Conservation (phyloP, 2,113 vertebrate species). For the Etheostoma cragini region DNA sequence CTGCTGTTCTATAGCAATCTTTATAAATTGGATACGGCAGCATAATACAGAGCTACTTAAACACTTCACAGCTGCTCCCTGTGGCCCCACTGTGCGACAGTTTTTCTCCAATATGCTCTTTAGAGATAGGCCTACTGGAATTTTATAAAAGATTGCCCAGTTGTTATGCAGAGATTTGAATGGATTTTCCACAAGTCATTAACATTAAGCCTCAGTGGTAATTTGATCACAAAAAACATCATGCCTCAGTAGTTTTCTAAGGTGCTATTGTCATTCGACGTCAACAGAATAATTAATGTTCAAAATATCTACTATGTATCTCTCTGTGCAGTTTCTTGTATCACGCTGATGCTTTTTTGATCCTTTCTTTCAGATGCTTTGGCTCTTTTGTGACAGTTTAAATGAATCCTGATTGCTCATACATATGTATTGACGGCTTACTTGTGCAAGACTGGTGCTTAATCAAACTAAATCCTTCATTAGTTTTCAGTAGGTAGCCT, state of each 20-base stretch:
- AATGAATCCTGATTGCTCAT: slow-evolving; percentile 43
- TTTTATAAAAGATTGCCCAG: slow-evolving; percentile 52
- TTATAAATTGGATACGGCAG: slow-evolving; percentile 68
- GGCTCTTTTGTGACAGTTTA: slow-evolving; percentile 34
- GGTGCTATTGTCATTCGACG: slow-evolving; percentile 61
- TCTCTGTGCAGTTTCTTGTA: slow-evolving; percentile 15
- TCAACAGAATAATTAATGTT: slow-evolving; percentile 51
- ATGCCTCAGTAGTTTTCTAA: slow-evolving; percentile 49
- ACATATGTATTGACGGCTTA: slow-evolving; percentile 43
- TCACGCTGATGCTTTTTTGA: slow-evolving; percentile 17
- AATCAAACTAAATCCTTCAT: slow-evolving; percentile 47
- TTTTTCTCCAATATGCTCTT: slow-evolving; percentile 66
- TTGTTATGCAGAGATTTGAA: slow-evolving; percentile 67
- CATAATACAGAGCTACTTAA: slow-evolving; percentile 63
- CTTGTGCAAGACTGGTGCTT: slow-evolving; percentile 15
- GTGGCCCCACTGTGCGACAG: slow-evolving; percentile 57
- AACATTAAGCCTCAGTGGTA: slow-evolving; percentile 47
- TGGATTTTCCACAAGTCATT: slow-evolving; percentile 68
- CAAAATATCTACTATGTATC: slow-evolving; percentile 36
- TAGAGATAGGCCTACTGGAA: slow-evolving; percentile 63
- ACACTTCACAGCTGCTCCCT: slow-evolving; percentile 60
- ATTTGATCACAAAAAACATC: slow-evolving; percentile 26
- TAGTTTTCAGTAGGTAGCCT: slow-evolving; percentile 38
- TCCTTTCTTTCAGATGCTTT: slow-evolving; percentile 33
- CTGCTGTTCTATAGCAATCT: slow-evolving; percentile 56